Base-by-base conservation (phyloP, 1,140 invertebrate species). In the Achroia grisella region DNA sequence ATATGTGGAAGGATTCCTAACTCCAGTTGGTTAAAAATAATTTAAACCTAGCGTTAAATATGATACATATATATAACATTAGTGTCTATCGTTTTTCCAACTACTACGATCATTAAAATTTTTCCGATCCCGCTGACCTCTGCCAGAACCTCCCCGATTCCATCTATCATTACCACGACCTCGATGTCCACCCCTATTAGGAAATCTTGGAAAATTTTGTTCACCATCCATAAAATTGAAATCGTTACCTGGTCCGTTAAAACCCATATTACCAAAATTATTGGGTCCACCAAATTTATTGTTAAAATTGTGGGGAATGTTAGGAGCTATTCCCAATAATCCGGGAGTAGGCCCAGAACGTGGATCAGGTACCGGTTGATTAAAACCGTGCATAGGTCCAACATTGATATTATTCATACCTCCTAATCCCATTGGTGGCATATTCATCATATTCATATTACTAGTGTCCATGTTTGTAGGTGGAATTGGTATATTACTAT, bases 51-150 rank as follows among this genome's bases (percentile, higher is more conserved):
- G 43, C 43, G 42, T 58, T 3, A 54, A 48, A 31, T 46, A 48
- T 59, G 62, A 46, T 44, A 52, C 36, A 39, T 54, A 52, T 52
- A 47, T 66, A 62, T 47, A 68, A 58, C 54, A 53, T 71, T 74
- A 86, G 62, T 80, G 72, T 57, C 82, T 75, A 58, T 86, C 81
- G 54, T 75, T 78, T 61, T 86, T 87, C 81, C 85, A 86, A 63
- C 70, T 72, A 33, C 81, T 70, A 35, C 81, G 64, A 41, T 85
- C 81, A 45, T 75, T 80, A 48, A 73, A 83, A 53, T 82, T 73
- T 61, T 81, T 85, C 41, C 87, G 61, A 65, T 89, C 87, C 48
- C 87, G 77, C 29, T 87, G 82, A 47, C 88, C 83, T 45, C 74
- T 63, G 31, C 79, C 73, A 35, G 76, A 66, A 44, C 79, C 61